A percentile compares a stretch with the other conserved stretches of the same genome.
Evolutionary conservation across 2,113 vertebrate species (phyloP).

Genomic region (Sialia sialis): DNA sequence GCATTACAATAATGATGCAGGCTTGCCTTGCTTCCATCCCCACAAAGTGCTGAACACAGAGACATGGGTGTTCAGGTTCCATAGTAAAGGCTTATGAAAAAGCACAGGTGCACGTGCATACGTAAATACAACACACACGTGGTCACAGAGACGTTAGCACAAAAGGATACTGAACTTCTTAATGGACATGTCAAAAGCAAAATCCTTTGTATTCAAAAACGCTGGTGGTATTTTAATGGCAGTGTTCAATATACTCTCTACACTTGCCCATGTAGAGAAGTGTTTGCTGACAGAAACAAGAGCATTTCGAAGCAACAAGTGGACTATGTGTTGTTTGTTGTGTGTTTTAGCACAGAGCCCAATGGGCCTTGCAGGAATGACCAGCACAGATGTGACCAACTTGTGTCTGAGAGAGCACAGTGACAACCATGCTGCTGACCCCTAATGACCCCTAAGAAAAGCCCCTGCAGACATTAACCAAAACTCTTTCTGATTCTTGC

Average conservation of each 20-base stretch:
- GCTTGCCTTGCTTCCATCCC: neutral
- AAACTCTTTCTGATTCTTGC: neutral
- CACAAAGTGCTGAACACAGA: neutral
- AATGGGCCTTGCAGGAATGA: neutral
- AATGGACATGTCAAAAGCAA: neutral
- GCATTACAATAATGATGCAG: neutral
- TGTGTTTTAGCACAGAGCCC: accelerated
- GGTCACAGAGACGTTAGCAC: neutral
- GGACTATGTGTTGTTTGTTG: neutral
- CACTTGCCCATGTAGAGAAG: neutral
- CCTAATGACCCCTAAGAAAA: neutral
- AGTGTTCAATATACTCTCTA: neutral
- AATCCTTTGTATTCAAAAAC: neutral
- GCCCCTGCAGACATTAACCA: neutral
- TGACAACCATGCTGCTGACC: neutral
- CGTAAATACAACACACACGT: accelerated
- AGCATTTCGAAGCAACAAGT: neutral
- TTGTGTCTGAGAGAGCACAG: neutral
- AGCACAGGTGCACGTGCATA: accelerated
- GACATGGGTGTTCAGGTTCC: neutral
- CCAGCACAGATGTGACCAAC: neutral
- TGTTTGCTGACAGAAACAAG: neutral
- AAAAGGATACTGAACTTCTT: neutral
- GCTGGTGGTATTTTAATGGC: neutral
- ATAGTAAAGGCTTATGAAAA: neutral